phyloP scores from a whole-genome alignment of 2,113 vertebrate species.

The Crotalus tigris region DNA sequence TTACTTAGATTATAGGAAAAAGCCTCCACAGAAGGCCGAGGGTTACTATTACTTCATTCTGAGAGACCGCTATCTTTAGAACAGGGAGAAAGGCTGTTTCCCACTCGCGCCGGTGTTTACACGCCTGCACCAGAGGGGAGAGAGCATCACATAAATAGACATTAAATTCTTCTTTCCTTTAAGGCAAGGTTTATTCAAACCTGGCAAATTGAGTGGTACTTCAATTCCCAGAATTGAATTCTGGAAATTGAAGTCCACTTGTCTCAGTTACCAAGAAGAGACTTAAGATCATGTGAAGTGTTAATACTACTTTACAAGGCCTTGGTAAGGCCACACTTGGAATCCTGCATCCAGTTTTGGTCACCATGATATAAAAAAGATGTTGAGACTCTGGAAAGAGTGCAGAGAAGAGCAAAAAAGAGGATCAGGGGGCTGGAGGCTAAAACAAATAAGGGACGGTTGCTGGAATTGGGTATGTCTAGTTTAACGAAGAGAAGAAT shows the following conservation, averaged over 20 bases:
- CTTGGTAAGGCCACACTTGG: too few species aligned
- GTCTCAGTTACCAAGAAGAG: not conserved
- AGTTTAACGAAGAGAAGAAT: too few species aligned
- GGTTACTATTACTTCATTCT: constrained; percentile 29
- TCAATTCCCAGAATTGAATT: not conserved
- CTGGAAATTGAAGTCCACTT: not conserved
- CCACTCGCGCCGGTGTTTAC: not conserved
- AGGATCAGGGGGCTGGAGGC: too few species aligned
- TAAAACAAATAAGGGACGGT: accelerated
- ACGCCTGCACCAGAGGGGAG: not conserved
- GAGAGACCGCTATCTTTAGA: not conserved
- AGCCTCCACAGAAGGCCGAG: constrained; percentile 9
- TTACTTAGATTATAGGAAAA: constrained; percentile 40
- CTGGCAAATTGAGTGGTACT: not conserved
- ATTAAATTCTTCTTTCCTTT: not conserved
- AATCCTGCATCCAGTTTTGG: too few species aligned
- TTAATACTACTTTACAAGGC: too few species aligned
- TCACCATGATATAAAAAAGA: too few species aligned
- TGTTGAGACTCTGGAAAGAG: too few species aligned
- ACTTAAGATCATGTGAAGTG: too few species aligned
- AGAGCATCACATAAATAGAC: not conserved
- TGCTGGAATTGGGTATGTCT: too few species aligned
- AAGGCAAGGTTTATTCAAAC: not conserved
- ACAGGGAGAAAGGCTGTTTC: not conserved
- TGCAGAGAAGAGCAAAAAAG: too few species aligned